Evolutionary conservation across 1,140 invertebrate genomes (phyloP), one percentile per base, ranked within the genome.

Genomic region (Polyergus mexicanus): DNA sequence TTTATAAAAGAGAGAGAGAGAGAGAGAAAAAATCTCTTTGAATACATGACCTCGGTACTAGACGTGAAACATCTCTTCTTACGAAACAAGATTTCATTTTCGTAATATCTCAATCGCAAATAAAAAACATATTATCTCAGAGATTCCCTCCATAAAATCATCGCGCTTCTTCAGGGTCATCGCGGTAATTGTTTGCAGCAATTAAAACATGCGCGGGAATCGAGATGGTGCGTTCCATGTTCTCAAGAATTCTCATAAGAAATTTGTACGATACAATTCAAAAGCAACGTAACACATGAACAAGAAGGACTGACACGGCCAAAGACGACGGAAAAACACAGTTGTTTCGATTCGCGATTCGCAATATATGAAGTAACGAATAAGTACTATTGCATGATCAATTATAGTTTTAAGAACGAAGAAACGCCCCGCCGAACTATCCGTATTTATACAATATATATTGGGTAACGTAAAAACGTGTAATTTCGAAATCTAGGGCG

Each of bases 101-200:
- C 56, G 38, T 47, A 83, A 83, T 35, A 74, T 3, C 54, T 32
- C 25, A 19, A 83, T 72, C 72, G n/a, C 54, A 83, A 74, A 22
- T 83, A 83, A 83, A 74, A 83, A 72, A 16, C 10, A 4, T 72
- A 74, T 72, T 83, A 83, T 83, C 68, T 74, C 38, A 60, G n/a
- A 60, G 56, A 35, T 7, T 35, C 41, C n/a, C 22, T 28, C 5
- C 10, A 54, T 13, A 72, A 83, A 19, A 74, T 60, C 38, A 62
- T 83, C 54, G 38, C 38, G 38, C 51, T 58, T 32, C 54, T 47
- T 83, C 78, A 83, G 38, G 78, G 78, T 74, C 68, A 62, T 83
- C 54, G 68, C 68, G 16, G 25, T 83, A 72, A 83, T 83, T 83
- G 68, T 83, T 1, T 32, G 78, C n/a, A 19, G 78, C 32, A 83